These are phyloP conservation scores for Drosophila littoralis DNA, from an alignment of 1,140 invertebrate species.

Conservation along the genomic window DNA sequence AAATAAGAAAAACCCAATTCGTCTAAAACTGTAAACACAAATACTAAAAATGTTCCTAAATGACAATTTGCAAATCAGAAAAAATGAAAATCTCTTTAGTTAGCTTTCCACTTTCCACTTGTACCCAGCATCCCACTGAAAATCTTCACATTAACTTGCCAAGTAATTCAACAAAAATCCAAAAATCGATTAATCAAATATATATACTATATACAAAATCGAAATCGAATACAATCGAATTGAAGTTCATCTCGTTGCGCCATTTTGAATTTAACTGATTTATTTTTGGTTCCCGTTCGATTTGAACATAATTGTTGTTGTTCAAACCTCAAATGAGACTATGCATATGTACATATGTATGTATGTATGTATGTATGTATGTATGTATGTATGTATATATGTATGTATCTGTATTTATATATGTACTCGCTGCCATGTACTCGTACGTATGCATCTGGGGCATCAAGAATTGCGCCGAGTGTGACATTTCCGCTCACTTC, in stretches of 20 bases:
- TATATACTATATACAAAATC: not conserved
- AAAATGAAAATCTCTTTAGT: slow-evolving; percentile 60
- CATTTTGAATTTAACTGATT: slow-evolving; percentile 30
- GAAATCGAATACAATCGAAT: slow-evolving; percentile 14
- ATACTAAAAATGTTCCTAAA: slow-evolving; percentile 47
- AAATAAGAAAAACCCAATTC: slow-evolving; percentile 46
- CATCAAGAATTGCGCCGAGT: slow-evolving; percentile 42
- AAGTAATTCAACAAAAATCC: slow-evolving; percentile 1
- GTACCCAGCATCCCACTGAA: slow-evolving; percentile 18
- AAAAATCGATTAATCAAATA: slow-evolving; percentile 8
- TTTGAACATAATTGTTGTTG: slow-evolving; percentile 76
- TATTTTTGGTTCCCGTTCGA: slow-evolving; percentile 74
- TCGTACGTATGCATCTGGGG: slow-evolving; percentile 26
- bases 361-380: slow-evolving; percentile 5
- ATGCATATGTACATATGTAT: slow-evolving; percentile 39
- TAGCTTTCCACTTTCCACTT: slow-evolving; percentile 55
- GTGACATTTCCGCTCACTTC: slow-evolving; percentile 34
- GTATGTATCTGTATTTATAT: slow-evolving; percentile 8
- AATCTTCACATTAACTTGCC: slow-evolving; percentile 2
- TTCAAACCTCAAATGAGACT: slow-evolving; percentile 46
- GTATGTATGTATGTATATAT: not conserved
- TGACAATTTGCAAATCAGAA: slow-evolving; percentile 49
- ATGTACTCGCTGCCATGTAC: slow-evolving; percentile 2
- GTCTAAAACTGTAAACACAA: slow-evolving; percentile 30
- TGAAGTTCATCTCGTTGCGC: slow-evolving; percentile 13